phyloP scores from a whole-genome alignment of 2,888 invertebrate genomes.

The Andrena marginata region DNA sequence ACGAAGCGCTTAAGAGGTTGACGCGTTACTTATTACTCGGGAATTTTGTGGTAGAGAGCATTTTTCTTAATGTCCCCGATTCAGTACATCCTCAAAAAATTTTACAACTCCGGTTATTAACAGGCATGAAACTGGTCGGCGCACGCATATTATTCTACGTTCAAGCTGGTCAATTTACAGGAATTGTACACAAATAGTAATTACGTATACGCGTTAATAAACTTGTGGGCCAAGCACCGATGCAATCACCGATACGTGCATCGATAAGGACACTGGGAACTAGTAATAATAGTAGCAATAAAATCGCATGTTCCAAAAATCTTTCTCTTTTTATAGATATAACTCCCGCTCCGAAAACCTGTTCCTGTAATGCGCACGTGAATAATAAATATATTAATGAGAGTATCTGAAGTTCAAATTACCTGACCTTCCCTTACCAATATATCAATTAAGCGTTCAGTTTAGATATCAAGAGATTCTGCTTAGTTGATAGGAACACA shows the following conservation, averaged over 20 bases:
- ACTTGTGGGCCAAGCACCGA: too few species aligned
- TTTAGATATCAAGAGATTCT: too few species aligned
- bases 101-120: conserved; percentile 7
- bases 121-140: conserved; percentile 28
- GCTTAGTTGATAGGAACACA: too few species aligned
- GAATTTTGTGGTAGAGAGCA: conserved; percentile 64
- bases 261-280: too few species aligned
- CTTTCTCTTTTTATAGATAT: too few species aligned
- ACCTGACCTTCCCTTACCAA: not conserved
- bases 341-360: too few species aligned
- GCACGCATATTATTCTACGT: conserved; percentile 6
- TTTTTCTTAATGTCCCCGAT: conserved; percentile 33
- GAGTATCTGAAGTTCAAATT: conserved; percentile 22
- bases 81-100: conserved; percentile 38
- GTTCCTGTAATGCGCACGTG: too few species aligned
- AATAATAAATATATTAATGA: conserved; percentile 24
- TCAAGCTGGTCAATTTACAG: conserved; percentile 14
- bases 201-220: too few species aligned
- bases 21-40: conserved; percentile 35
- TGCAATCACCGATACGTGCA: too few species aligned
- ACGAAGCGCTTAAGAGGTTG: conserved; percentile 8
- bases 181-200: not conserved
- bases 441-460: not conserved
- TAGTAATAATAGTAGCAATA: too few species aligned
- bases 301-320: too few species aligned